Conservation (phyloP, 1,140 invertebrate species). For the Belonocnema kinseyi region DNA sequence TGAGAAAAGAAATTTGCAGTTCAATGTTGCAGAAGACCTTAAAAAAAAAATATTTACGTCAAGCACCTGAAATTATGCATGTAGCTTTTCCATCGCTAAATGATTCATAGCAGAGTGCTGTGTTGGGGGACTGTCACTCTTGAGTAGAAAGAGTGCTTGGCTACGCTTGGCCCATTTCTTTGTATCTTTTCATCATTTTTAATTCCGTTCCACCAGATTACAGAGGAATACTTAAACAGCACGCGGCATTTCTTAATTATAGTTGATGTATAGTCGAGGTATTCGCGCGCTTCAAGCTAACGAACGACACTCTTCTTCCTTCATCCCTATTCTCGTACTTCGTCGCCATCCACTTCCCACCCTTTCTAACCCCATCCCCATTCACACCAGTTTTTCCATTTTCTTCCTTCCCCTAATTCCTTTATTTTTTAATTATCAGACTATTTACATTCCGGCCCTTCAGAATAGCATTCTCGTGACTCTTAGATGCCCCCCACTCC, state of each 20-base stretch:
- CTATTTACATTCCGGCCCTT: neutral
- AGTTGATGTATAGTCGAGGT: slow-evolving; percentile 61
- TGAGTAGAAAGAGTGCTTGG: slow-evolving; percentile 40
- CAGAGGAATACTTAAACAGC: slow-evolving; percentile 64
- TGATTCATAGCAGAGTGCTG: slow-evolving; percentile 52
- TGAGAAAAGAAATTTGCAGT: too few relatives aligned
- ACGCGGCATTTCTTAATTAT: slow-evolving; percentile 69
- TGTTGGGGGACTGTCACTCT: slow-evolving; percentile 45
- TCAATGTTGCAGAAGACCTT: too few relatives aligned
- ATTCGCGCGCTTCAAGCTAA: slow-evolving; percentile 38
- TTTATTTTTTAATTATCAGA: slow-evolving; percentile 19
- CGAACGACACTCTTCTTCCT: slow-evolving; percentile 34
- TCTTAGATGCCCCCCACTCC: neutral
- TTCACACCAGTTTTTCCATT: neutral
- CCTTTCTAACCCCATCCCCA: neutral
- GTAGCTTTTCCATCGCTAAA: slow-evolving; percentile 52
- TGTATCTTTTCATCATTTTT: slow-evolving; percentile 63
- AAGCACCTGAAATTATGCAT: slow-evolving; percentile 30
- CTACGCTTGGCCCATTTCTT: slow-evolving; percentile 45
- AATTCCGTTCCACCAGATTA: slow-evolving; percentile 67
- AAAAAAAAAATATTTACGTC: too few relatives aligned
- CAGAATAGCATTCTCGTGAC: neutral
- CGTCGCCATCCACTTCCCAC: slow-evolving; percentile 5
- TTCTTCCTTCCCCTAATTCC: neutral
- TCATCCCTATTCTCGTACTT: slow-evolving; percentile 31